Percentiles rank a stretch among this genome's conserved stretches.
Conservation (phyloP, 1,140 invertebrate genomes). For the Aethina tumida region DNA sequence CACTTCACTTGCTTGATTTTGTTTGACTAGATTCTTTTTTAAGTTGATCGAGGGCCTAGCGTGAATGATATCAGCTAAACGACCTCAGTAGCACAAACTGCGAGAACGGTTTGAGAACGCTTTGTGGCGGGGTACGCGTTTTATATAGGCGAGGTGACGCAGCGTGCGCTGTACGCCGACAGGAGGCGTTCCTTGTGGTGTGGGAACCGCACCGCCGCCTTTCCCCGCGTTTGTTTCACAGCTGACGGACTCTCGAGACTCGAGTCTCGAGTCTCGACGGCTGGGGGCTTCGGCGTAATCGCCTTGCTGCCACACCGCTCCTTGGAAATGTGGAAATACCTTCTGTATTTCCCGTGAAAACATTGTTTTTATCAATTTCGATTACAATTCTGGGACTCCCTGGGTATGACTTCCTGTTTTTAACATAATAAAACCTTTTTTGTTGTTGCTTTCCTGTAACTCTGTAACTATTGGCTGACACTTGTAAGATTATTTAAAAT, state of each 20-base stretch:
- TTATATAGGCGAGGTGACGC: conserved; percentile 16
- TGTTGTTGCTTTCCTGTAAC: too few relatives aligned
- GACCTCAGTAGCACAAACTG: conserved; percentile 13
- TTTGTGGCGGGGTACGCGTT: background rate
- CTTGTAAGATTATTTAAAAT: too few relatives aligned
- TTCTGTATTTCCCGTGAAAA: background rate
- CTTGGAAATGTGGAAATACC: conserved; percentile 10
- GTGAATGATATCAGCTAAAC: conserved; percentile 15
- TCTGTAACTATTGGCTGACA: too few relatives aligned
- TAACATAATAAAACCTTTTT: too few relatives aligned
- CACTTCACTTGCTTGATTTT: conserved; percentile 5
- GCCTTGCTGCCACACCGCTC: conserved; percentile 5
- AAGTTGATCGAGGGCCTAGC: conserved; percentile 18
- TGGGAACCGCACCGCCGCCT: too few relatives aligned
- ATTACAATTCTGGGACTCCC: too few relatives aligned
- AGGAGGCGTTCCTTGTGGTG: conserved; percentile 7
- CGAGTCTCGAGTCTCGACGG: background rate
- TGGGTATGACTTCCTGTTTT: too few relatives aligned
- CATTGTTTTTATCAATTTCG: too few relatives aligned
- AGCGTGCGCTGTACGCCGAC: conserved; percentile 8
- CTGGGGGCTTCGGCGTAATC: background rate
- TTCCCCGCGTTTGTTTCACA: background rate
- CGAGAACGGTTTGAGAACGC: conserved; percentile 7
- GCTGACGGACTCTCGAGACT: conserved; percentile 7
- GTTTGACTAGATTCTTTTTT: conserved; percentile 14